Conservation (phyloP, 2,113 vertebrate genomes). For the Poeciliopsis retropinna region DNA sequence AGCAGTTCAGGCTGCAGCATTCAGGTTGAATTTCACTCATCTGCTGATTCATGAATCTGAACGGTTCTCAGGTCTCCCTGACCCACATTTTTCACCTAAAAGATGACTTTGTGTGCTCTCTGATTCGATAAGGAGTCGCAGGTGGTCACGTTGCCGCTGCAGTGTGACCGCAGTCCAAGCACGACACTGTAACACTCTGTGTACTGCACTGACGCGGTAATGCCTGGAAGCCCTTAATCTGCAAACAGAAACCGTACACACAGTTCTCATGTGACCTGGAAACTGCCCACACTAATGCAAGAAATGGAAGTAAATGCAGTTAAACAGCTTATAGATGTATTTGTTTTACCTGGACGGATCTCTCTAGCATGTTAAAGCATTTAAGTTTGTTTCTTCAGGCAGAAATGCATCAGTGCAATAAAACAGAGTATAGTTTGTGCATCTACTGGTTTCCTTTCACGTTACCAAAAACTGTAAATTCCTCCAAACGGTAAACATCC, state of each 20-base stretch:
- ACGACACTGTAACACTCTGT: background rate
- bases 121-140: constrained; percentile 42
- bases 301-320: background rate
- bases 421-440: constrained; percentile 69
- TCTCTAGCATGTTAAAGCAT: constrained; percentile 36
- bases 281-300: constrained; percentile 1
- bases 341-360: background rate
- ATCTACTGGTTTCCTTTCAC: constrained; percentile 72
- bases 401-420: constrained; percentile 59
- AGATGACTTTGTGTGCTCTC: constrained; percentile 25
- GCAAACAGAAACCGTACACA: constrained; percentile 53
- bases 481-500: constrained; percentile 76
- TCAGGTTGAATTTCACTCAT: background rate
- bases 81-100: constrained; percentile 46
- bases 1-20: background rate
- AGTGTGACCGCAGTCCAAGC: constrained; percentile 15
- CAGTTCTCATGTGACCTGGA: constrained; percentile 29
- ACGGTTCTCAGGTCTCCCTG: constrained; percentile 18
- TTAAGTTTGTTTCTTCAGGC: constrained; percentile 6
- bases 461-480: constrained; percentile 78
- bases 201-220: constrained; percentile 43
- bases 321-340: background rate
- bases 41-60: background rate
- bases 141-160: constrained; percentile 42
- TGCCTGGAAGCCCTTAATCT: constrained; percentile 30